Conservation (phyloP, 2,113 vertebrate genomes). For the Lynx canadensis region DNA sequence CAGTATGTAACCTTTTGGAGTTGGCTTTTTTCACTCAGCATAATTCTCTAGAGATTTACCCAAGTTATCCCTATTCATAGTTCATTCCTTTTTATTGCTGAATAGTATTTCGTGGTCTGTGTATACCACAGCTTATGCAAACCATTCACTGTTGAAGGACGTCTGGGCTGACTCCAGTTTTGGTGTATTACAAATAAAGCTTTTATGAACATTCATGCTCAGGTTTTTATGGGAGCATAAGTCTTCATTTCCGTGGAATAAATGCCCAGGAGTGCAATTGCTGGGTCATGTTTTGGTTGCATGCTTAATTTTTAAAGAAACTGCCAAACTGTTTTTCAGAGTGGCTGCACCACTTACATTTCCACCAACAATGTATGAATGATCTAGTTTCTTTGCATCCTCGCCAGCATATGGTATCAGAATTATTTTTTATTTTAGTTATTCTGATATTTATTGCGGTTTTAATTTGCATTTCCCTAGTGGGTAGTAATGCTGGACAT, state of each 20-base stretch:
- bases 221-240: neutral
- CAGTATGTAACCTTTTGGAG: neutral
- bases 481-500: neutral
- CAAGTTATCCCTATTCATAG: neutral
- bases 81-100: neutral
- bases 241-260: constrained; percentile 22
- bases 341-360: neutral
- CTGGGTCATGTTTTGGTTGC: neutral
- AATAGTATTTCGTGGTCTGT: neutral
- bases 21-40: neutral
- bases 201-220: neutral
- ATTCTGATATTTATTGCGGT: neutral
- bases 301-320: constrained; percentile 22
- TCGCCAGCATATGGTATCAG: neutral
- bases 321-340: neutral
- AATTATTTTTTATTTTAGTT: constrained; percentile 35
- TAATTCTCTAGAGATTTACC: neutral
- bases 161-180: neutral
- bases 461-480: constrained; percentile 20
- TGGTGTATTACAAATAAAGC: neutral
- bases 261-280: neutral
- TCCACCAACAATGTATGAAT: neutral
- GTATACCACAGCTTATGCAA: neutral
- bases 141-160: neutral
- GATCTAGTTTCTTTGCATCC: neutral